Evolutionary conservation across 2,113 vertebrate species (phyloP).

Genomic region (Burhinus oedicnemus): DNA sequence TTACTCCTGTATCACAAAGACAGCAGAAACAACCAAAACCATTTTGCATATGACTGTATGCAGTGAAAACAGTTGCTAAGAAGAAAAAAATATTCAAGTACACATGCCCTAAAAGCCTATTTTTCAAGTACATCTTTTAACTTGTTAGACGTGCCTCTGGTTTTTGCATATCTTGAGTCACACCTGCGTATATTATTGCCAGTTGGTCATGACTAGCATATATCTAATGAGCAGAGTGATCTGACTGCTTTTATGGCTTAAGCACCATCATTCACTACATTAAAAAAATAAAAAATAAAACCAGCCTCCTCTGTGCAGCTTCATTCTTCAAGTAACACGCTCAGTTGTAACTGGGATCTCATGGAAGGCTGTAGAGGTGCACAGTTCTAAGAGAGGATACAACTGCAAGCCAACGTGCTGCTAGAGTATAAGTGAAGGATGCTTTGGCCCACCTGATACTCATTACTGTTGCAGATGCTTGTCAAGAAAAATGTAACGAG

Average conservation of each 20-base stretch:
- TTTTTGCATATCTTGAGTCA: not conserved
- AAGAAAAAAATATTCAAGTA: not conserved
- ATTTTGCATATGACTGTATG: not conserved
- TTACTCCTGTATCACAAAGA: not conserved
- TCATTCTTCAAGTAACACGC: not conserved
- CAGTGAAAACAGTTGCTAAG: not conserved
- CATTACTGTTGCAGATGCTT: not conserved
- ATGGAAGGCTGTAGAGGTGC: not conserved
- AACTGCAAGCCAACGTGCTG: not conserved
- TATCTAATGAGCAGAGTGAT: not conserved
- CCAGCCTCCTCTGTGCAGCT: not conserved
- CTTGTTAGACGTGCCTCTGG: not conserved
- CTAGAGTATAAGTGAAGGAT: not conserved
- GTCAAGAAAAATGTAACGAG: not conserved
- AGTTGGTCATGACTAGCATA: not conserved
- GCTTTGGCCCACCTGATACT: not conserved
- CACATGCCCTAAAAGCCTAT: not conserved
- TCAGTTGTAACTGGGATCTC: not conserved
- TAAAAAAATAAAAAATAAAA: not conserved
- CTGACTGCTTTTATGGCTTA: not conserved
- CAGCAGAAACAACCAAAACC: not conserved
- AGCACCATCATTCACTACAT: not conserved
- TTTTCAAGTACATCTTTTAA: not conserved
- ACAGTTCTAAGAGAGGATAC: not conserved
- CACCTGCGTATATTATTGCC: not conserved